Evolutionary conservation across 2,797 vertebrate species (phyloP), one percentile per base, ranked within the genome.

Genomic region (Acipenser oxyrinchus): DNA sequence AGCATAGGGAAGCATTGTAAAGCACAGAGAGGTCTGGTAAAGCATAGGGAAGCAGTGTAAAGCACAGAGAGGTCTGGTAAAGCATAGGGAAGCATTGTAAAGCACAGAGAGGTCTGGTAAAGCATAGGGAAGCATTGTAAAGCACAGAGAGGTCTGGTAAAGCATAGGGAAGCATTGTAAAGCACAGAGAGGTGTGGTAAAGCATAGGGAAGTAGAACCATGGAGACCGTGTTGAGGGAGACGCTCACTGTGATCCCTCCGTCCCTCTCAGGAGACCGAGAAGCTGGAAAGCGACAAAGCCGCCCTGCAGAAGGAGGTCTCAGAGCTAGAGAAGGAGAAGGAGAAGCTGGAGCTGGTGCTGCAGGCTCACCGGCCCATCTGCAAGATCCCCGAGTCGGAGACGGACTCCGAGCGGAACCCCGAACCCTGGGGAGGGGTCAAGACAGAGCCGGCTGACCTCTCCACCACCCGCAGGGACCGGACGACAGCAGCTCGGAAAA

Each of bases 341-440:
- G 95, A 97, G 0, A 92, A 91, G 71, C 84, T 97, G 1, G 92
- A 97, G 82, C 77, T 97, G 64, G 91, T 96, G 59, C 80, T 97
- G 23, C 94, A 94, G 73, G 93, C 95, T 23, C 95, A 97, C 70
- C 91, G 90, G 50, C 93, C 93, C 61, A 93, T 93, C 77, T 96
- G 94, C 83, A 95, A 95, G 79, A 86, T 93, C 69, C 83, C 79
- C 51, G 89, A 89, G 10, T 89, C 88, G 0, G 90, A 88, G 67
- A 87, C 86, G 0, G 90, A 89, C 77, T 82, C 84, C 3, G 77
- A 86, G 62, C 70, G 10, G 68, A 58, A 66, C n/a, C 68, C 7
- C n/a, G 48, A 75, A 1, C 69, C 72, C 62, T 69, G 83, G 57
- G 71, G 58, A 61, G 78, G 49, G 71, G 81, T 91, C 70, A 92